Evolutionary conservation across 2,797 vertebrate genomes (phyloP).

Genomic region (Meda fulgida): DNA sequence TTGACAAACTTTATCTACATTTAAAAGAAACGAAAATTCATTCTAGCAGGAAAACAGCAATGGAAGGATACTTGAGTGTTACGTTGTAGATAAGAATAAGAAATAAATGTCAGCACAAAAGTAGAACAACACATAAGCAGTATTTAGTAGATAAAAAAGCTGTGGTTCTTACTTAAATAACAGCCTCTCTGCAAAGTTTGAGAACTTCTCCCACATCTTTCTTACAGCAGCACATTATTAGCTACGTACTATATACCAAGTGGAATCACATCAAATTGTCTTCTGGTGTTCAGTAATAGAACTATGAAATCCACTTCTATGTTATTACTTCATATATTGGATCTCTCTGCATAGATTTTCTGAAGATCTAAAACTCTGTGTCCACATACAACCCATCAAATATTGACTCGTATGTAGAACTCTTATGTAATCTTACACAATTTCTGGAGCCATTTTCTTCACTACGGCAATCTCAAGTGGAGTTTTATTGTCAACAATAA

Average conservation of each 20-base stretch:
- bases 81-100: background rate
- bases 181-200: background rate
- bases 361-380: background rate
- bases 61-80: background rate
- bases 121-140: background rate
- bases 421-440: conserved; percentile 13
- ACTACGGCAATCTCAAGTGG: background rate
- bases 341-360: background rate
- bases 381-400: background rate
- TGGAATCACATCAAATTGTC: background rate
- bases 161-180: background rate
- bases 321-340: background rate
- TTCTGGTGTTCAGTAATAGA: background rate
- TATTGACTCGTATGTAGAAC: background rate
- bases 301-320: conserved; percentile 11
- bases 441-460: conserved; percentile 4
- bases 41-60: background rate
- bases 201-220: conserved; percentile 4
- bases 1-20: background rate
- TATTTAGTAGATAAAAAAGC: too few species aligned
- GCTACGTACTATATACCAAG: background rate
- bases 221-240: conserved; percentile 19
- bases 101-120: background rate
- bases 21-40: background rate
- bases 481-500: background rate